phyloP scores from a whole-genome alignment of 2,888 invertebrate species.

The Drosophila greeni region DNA sequence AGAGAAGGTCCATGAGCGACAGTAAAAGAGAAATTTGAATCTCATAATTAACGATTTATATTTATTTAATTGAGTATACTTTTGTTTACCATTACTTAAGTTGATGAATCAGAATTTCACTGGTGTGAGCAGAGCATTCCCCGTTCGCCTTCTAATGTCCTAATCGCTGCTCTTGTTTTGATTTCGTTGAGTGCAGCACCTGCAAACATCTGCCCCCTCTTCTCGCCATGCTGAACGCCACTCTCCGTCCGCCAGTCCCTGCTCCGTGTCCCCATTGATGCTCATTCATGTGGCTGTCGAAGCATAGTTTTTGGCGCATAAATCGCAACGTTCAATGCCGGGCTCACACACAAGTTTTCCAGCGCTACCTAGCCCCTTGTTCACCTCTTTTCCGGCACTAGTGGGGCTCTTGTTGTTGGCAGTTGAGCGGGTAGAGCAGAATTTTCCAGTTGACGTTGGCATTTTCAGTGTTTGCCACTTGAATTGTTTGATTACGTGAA shows the following conservation, averaged over 20 bases:
- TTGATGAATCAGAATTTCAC: not conserved
- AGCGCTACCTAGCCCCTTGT: constrained; percentile 4
- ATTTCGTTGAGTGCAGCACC: constrained; percentile 66
- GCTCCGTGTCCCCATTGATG: constrained; percentile 34
- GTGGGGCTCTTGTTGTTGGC: constrained; percentile 44
- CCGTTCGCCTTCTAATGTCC: constrained; percentile 12
- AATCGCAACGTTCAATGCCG: constrained; percentile 73
- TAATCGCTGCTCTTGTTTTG: constrained; percentile 57
- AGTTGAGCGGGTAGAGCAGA: constrained; percentile 60
- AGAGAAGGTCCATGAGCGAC: too few relatives aligned
- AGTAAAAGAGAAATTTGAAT: not conserved
- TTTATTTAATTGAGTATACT: too few relatives aligned
- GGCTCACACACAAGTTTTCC: constrained; percentile 39
- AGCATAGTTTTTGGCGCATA: constrained; percentile 77
- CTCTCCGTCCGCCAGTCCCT: not conserved
- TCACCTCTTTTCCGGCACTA: constrained; percentile 20
- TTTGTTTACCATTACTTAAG: too few relatives aligned
- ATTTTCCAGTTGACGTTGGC: constrained; percentile 77
- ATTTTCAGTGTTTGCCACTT: constrained; percentile 78
- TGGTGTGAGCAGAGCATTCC: constrained; percentile 40
- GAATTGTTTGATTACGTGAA: constrained; percentile 78
- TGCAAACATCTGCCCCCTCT: constrained; percentile 45
- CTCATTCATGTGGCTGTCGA: constrained; percentile 74
- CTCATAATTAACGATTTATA: not conserved
- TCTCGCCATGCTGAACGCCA: not conserved